Evolutionary conservation across 2,797 vertebrate species (phyloP).

Genomic region (Pseudopleuronectes americanus): DNA sequence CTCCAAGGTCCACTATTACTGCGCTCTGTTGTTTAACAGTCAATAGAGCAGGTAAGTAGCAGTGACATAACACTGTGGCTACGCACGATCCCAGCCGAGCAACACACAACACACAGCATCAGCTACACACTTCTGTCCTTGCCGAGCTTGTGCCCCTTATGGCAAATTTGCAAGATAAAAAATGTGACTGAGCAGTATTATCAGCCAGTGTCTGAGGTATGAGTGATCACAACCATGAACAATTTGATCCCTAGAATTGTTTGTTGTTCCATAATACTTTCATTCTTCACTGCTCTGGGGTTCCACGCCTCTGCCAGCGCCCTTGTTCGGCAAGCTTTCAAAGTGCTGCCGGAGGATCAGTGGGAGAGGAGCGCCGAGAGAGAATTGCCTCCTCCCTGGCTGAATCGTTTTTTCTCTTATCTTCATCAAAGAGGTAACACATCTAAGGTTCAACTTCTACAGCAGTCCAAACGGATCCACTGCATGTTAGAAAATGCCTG

Average conservation of each 20-base stretch:
- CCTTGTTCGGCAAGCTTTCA: conserved; percentile 33
- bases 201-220: not conserved
- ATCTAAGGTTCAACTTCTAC: conserved; percentile 35
- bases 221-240: conserved; percentile 9
- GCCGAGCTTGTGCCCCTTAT: not conserved
- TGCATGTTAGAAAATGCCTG: conserved; percentile 1
- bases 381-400: conserved; percentile 50
- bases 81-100: conserved; percentile 25
- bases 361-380: conserved; percentile 34
- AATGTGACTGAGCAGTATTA: conserved; percentile 24
- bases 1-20: conserved; percentile 52
- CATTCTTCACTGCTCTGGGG: conserved; percentile 19
- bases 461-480: conserved; percentile 12
- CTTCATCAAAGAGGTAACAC: conserved; percentile 60
- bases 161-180: conserved; percentile 36
- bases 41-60: conserved; percentile 67
- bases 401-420: conserved; percentile 64
- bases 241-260: conserved; percentile 2
- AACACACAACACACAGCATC: conserved; percentile 10
- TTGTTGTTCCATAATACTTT: conserved; percentile 34
- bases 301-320: conserved; percentile 32
- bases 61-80: conserved; percentile 42
- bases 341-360: conserved; percentile 54
- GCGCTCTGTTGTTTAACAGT: conserved; percentile 63
- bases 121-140: not conserved